Evolutionary conservation across 2,113 vertebrate species (phyloP).

Genomic region (Garra rufa): DNA sequence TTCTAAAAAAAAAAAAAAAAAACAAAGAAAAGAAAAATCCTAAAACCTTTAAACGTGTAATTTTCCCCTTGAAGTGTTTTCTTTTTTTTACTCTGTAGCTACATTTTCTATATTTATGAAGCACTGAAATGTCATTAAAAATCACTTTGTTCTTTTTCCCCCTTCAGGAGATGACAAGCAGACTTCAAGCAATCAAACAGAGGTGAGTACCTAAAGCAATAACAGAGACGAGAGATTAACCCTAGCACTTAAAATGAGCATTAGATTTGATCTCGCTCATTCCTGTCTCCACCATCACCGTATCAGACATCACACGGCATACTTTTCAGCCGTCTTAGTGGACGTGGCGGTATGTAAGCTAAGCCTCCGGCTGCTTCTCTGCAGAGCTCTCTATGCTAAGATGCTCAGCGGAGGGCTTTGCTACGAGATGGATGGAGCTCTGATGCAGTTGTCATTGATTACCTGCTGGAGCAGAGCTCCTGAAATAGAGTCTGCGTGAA

Average conservation of each 20-base stretch:
- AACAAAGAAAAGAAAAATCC: no score
- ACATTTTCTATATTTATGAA: background rate
- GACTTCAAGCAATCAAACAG: constrained; percentile 75
- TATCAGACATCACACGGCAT: constrained; percentile 24
- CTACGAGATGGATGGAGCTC: constrained; percentile 31
- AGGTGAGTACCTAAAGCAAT: constrained; percentile 74
- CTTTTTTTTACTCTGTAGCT: background rate
- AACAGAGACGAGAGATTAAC: background rate
- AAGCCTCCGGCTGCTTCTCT: constrained; percentile 7
- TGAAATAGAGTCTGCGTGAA: constrained; percentile 56
- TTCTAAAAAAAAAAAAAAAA: no score
- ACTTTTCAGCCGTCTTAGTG: constrained; percentile 1
- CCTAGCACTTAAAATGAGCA: constrained; percentile 23
- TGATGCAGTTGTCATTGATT: constrained; percentile 58
- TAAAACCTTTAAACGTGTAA: no score
- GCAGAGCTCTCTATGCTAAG: constrained; percentile 31
- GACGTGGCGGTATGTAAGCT: background rate
- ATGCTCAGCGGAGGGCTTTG: background rate
- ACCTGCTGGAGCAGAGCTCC: constrained; percentile 42
- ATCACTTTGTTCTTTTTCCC: background rate
- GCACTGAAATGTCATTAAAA: background rate
- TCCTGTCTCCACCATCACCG: background rate
- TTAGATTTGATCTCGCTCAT: constrained; percentile 3
- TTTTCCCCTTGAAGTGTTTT: no score
- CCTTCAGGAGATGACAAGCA: constrained; percentile 78